Percentiles rank a stretch among this genome's conserved stretches.
Conservation (phyloP, 2,888 invertebrate species). For the Drosophila longiperda region DNA sequence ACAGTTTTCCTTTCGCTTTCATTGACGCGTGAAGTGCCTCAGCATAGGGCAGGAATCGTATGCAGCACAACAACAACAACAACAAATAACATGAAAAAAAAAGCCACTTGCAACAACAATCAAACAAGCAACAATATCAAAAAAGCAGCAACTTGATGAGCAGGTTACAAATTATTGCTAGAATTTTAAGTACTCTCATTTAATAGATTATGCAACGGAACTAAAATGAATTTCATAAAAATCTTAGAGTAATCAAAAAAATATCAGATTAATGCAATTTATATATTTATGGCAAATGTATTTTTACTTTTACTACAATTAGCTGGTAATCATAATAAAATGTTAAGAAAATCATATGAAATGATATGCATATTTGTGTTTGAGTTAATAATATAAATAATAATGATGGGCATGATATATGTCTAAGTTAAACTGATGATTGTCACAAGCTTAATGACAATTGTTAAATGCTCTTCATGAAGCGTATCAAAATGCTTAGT, state of each 20-base stretch:
- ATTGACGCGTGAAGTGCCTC: slow-evolving; percentile 78
- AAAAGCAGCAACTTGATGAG: background rate
- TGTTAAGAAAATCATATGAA: background rate
- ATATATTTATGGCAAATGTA: background rate
- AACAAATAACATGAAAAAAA: slow-evolving; percentile 25
- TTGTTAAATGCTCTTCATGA: slow-evolving; percentile 1
- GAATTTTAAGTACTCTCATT: slow-evolving; percentile 7
- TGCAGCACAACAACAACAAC: slow-evolving; percentile 34
- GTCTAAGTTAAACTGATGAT: background rate
- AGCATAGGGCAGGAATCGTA: slow-evolving; percentile 68
- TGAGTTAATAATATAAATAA: background rate
- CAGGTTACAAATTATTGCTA: background rate
- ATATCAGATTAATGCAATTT: too few species aligned
- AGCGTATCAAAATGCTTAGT: slow-evolving; percentile 64
- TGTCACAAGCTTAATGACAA: background rate
- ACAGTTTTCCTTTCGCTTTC: slow-evolving; percentile 79
- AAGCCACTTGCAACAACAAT: slow-evolving; percentile 1
- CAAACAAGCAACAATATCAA: slow-evolving; percentile 3
- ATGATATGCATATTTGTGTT: background rate
- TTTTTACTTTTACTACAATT: background rate
- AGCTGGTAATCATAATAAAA: background rate
- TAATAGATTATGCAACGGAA: background rate
- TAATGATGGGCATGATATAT: background rate
- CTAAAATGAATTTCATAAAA: background rate
- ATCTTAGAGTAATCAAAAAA: too few species aligned